Evolutionary conservation across 2,888 invertebrate genomes (phyloP), one percentile per base, ranked within the genome.

Genomic region (Odontocerum albicorne): DNA sequence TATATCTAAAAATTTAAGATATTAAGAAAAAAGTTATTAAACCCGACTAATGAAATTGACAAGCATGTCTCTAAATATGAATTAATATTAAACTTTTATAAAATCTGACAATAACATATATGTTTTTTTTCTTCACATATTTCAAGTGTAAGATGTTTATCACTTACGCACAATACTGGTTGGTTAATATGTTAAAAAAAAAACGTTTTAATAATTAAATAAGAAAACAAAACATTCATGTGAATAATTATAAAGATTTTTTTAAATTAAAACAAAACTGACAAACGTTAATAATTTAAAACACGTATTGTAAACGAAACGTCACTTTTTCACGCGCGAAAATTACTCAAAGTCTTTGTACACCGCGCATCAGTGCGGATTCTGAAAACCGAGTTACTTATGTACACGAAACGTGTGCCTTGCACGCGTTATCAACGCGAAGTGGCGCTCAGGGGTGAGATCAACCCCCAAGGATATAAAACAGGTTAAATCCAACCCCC

Each of bases 271-370:
- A 4, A 27, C 27, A 27, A 27, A 7, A 10, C 10, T 7, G 10
- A 27, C 27, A 27, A 27, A 27, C 27, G 27, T 10, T 4, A 27
- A 4, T n/a, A n/a, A n/a, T n/a, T n/a, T n/a, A n/a, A n/a, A n/a
- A n/a, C n/a, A n/a, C n/a, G n/a, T 27, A 7, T 27, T 10, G 10
- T 35, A 17, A 16, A 33, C 27, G 31, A 49, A 49, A 21, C 17
- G 49, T 46, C 35, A 46, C 35, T 21, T 46, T 46, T 13, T 10
- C 49, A 17, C 38, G 39, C 22, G 38, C 12, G 19, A 31, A 46
- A 36, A 20, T 45, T 21, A 21, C 35, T 39, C 31, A 31, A 49
- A 47, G 38, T 36, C 47, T 10, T 35, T 27, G n/a, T n/a, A n/a
- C n/a, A n/a, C n/a, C n/a, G n/a, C n/a, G n/a, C n/a, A n/a, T n/a